Base-by-base conservation (phyloP, 2,113 vertebrate genomes). In the Trichechus manatus region DNA sequence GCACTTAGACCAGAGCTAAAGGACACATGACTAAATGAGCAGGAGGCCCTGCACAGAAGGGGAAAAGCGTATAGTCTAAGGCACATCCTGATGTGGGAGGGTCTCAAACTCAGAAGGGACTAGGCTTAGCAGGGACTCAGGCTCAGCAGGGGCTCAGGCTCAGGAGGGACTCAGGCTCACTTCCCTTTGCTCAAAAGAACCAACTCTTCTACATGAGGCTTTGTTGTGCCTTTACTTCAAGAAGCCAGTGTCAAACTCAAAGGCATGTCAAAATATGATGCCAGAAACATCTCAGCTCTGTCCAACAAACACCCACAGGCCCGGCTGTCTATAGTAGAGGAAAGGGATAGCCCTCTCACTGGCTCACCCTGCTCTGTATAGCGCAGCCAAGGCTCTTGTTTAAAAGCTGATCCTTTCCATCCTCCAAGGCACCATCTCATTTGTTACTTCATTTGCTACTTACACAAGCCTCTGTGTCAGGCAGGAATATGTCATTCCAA, bases 341-440 rank as follows among this genome's bases (percentile, higher is more conserved):
- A 42, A 47, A 22, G 50, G n/a, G 44, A 17, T 85, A 33, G 44
- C 20, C 25, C 7, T 20, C 3, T 9, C 63, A 7, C 31, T 4
- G 10, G 19, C 47, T n/a, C 70, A 27, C 19, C 42, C 42, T 4
- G 0, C 63, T 36, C 27, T 17, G 1, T 23, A 4, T 17, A 23
- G 42, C 11, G 17, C 63, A 87, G 39, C 11, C 15, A 66, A 53
- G 61, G 36, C 59, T 82, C n/a, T 59, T 44, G 61, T 59, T 42
- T 61, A 39, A 44, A 70, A 59, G 61, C 61, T 36, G 75, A 42
- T 33, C 80, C 27, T 84, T 66, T 22, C 27, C 17, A 36, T 56
- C 56, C 47, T 64, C 56, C 70, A 50, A 27, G 83, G 47, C 27
- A 22, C 23, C 79, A 33, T 20, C 72, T 87, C 36, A 29, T 22